Conservation (phyloP, 2,113 vertebrate species). For the Benitochromis conjunctus region DNA sequence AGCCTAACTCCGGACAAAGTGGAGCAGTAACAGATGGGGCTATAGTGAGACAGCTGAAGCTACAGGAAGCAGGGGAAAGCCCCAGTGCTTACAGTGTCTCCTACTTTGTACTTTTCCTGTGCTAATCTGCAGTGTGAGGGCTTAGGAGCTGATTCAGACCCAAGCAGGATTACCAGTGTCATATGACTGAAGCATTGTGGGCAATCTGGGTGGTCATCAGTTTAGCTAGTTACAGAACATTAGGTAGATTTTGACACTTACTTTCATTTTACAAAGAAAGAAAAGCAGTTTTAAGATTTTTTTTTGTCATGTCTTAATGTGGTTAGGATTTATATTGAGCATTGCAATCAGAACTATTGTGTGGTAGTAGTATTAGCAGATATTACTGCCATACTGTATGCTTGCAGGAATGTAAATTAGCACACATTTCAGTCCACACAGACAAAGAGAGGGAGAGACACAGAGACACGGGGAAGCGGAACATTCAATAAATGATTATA, state of each 20-base stretch:
- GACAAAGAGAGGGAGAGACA: slow-evolving; percentile 2
- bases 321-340: background rate
- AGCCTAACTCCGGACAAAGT: slow-evolving; percentile 9
- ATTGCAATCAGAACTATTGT: background rate
- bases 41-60: background rate
- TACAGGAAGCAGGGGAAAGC: slow-evolving; percentile 49
- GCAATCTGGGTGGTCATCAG: slow-evolving; percentile 54
- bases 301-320: background rate
- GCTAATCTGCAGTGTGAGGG: slow-evolving; percentile 65
- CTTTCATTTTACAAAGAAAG: background rate
- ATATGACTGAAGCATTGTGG: slow-evolving; percentile 55
- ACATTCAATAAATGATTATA: slow-evolving; percentile 31
- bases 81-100: slow-evolving; percentile 49
- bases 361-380: background rate
- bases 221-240: background rate
- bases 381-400: background rate
- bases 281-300: background rate
- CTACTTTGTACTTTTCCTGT: slow-evolving; percentile 58
- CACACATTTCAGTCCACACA: background rate
- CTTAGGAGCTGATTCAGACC: slow-evolving; percentile 65
- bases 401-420: slow-evolving; percentile 4
- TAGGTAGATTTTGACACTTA: background rate
- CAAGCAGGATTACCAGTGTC: slow-evolving; percentile 64
- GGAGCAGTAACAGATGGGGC: slow-evolving; percentile 39
- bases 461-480: background rate